These are phyloP conservation scores for Dolichoris vasculosae DNA, from an alignment of 1,140 invertebrate species.

Conservation along the genomic window DNA sequence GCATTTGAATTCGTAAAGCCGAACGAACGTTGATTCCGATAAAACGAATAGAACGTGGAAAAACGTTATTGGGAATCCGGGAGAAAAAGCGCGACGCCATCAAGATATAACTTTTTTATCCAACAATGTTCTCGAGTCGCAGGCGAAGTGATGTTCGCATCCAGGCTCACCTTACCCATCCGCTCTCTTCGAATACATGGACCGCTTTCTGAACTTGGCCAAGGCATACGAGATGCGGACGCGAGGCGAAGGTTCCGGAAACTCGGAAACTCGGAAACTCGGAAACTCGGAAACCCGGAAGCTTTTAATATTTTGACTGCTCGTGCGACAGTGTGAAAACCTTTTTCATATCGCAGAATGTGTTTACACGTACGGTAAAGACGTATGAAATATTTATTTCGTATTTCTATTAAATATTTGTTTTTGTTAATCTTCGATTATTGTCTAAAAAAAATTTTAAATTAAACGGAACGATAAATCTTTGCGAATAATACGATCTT, in stretches of 20 bases:
- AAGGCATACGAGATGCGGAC: slow-evolving; percentile 31
- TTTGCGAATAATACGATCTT: no score
- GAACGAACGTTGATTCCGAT: background rate
- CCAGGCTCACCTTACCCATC: background rate
- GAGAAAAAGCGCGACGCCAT: background rate
- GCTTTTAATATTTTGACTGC: slow-evolving; percentile 43
- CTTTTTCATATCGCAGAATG: no score
- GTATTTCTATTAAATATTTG: no score
- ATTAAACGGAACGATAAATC: no score
- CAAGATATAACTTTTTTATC: slow-evolving; percentile 24
- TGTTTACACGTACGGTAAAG: no score
- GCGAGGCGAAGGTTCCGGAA: slow-evolving; percentile 33
- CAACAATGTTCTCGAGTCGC: background rate
- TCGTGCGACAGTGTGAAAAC: background rate
- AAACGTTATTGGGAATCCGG: background rate
- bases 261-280: no score
- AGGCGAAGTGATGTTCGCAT: background rate
- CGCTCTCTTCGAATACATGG: background rate
- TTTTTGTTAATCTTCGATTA: no score
- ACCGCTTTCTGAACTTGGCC: no score
- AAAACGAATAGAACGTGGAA: background rate
- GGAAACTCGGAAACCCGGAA: slow-evolving; percentile 15
- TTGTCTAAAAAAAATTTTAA: no score
- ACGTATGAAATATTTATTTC: no score
- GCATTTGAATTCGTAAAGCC: background rate